A percentile compares a stretch with the other conserved stretches of the same genome.
Evolutionary conservation across 2,113 vertebrate species (phyloP).

Genomic region (Hymenochirus boettgeri): DNA sequence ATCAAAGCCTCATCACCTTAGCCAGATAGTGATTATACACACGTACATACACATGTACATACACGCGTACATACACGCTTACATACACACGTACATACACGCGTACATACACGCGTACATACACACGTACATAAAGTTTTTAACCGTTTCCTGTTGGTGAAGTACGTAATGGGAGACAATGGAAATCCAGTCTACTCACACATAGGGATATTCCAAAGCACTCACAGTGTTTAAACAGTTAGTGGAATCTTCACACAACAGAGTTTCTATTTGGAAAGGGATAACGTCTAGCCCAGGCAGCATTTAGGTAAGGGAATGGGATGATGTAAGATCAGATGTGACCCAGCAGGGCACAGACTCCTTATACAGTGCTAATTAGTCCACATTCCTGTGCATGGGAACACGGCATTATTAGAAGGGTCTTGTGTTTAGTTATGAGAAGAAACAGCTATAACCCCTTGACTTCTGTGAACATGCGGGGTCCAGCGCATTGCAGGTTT

Average conservation of each 20-base stretch:
- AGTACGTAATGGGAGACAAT: too few species aligned
- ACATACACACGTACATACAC: too few species aligned
- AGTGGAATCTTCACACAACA: background rate
- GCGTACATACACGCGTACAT: too few species aligned
- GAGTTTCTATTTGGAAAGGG: background rate
- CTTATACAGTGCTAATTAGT: conserved; percentile 38
- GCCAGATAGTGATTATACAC: too few species aligned
- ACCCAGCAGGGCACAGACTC: background rate
- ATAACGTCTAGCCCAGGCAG: background rate
- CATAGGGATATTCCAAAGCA: background rate
- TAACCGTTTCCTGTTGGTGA: too few species aligned
- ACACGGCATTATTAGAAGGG: background rate
- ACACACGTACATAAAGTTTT: too few species aligned
- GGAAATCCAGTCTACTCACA: background rate
- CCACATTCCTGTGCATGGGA: conserved; percentile 25
- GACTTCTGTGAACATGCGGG: too few species aligned
- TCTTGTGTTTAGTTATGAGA: conserved; percentile 22
- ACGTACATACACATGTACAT: too few species aligned
- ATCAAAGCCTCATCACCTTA: too few species aligned
- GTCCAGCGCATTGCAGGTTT: too few species aligned
- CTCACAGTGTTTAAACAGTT: background rate
- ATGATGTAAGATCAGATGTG: conserved; percentile 13
- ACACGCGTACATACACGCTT: too few species aligned
- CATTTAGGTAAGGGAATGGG: conserved; percentile 6
- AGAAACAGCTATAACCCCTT: background rate